Base-by-base conservation (phyloP, 2,888 invertebrate species). In the Slavum lentiscoides region DNA sequence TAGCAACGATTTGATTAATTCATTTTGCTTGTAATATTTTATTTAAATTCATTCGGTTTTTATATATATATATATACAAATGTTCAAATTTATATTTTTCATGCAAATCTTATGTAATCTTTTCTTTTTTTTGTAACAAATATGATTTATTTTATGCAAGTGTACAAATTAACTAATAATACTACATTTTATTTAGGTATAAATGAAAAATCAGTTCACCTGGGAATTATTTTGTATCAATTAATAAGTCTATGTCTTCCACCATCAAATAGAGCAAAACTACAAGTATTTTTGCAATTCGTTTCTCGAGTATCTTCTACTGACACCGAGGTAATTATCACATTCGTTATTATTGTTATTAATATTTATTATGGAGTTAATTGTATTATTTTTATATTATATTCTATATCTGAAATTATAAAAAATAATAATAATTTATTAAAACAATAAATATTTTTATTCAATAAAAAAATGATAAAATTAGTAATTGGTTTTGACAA, bases 231-330 rank as follows among this genome's bases (percentile, higher is more conserved):
- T 37, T 62, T 77, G 9, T 77, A 77, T 39, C 77, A 69, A 62
- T 70, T 77, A 39, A 6, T 77, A 21, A 37, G 77, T 23, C 70
- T 77, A 19, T 77, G 77, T 62, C 77, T 77, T 77, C 77, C 77
- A 61, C 77, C 77, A 62, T 64, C 70, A 15, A 70, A 70, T 39
- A 70, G 70, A 70, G 70, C 77, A 55, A 77, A 77, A 55, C 21
- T 77, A 39, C 69, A 77, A 69, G 68, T 64, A 49, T 77, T 77
- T 62, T 69, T 77, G 23, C 70, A 70, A 1, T 77, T 77, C 70
- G 39, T 77, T 64, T 77, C 70, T 21, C 68, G 62, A 21, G 37
- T 77, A 39, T 70, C 70, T 19, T 62, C 77, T 7, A 55, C 69
- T 62, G 39, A 64, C 7, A 61, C 55, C 2, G 70, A 77, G 70